Conservation (phyloP, 2,888 invertebrate species). For the Apantesis nais region DNA sequence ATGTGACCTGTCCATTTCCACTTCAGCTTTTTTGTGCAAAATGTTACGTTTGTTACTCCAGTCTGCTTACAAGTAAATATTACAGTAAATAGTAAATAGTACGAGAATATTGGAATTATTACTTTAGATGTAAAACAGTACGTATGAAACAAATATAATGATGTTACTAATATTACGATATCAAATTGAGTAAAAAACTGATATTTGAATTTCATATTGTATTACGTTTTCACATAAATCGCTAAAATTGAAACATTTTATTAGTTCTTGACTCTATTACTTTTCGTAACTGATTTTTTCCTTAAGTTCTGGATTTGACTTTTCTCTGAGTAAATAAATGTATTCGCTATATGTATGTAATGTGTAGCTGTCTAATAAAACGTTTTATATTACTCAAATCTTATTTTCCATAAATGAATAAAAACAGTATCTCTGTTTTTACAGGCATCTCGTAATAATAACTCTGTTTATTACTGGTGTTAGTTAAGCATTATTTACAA, state of each 20-base stretch:
- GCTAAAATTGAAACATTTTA: constrained; percentile 9
- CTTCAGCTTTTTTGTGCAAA: too few relatives aligned
- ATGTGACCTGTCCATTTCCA: too few relatives aligned
- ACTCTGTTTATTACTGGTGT: neutral
- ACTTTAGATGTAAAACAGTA: neutral
- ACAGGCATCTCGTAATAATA: neutral
- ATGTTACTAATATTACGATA: neutral
- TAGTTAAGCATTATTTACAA: neutral
- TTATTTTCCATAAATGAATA: neutral
- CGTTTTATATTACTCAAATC: neutral
- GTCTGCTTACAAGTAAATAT: too few relatives aligned
- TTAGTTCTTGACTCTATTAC: constrained; percentile 12
- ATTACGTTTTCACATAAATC: neutral
- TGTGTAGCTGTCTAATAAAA: neutral
- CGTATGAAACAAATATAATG: too few relatives aligned
- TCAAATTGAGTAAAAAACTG: constrained; percentile 10
- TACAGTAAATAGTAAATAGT: too few relatives aligned
- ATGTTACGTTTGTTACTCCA: too few relatives aligned
- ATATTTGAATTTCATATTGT: neutral
- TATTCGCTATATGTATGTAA: too few relatives aligned
- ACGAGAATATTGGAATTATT: neutral
- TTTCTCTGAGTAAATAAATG: neutral
- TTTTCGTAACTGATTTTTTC: neutral
- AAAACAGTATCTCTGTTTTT: neutral
- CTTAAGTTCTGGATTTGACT: neutral